Percentiles rank a stretch among this genome's conserved stretches.
Evolutionary conservation across 2,888 invertebrate species (phyloP).

Genomic region (Belgica antarctica): DNA sequence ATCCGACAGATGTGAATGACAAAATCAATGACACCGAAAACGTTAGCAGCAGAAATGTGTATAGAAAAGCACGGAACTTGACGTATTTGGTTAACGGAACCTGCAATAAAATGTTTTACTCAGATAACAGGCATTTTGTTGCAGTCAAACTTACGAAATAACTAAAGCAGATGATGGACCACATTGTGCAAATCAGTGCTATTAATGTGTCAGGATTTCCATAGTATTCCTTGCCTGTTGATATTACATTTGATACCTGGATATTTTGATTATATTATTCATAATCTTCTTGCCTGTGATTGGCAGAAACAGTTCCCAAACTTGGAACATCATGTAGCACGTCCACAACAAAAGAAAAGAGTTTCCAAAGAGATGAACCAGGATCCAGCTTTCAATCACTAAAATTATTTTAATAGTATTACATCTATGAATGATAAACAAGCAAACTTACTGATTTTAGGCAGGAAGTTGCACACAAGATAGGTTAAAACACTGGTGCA

Average conservation of each 20-base stretch:
- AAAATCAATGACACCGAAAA: conserved; percentile 49
- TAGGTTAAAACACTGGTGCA: conserved; percentile 48
- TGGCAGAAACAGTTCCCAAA: conserved; percentile 52
- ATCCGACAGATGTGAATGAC: conserved; percentile 55
- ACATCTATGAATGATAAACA: background rate
- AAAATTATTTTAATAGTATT: conserved; percentile 1
- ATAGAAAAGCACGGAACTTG: conserved; percentile 48
- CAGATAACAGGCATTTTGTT: conserved; percentile 44
- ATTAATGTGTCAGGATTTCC: conserved; percentile 56
- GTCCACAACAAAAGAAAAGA: conserved; percentile 49
- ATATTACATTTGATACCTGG: too few species aligned
- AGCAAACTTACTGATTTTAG: background rate
- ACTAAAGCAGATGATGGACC: conserved; percentile 53
- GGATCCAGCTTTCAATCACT: conserved; percentile 47
- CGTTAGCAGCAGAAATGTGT: conserved; percentile 48
- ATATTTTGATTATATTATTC: too few species aligned
- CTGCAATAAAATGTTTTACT: conserved; percentile 43
- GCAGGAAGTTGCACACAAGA: conserved; percentile 24
- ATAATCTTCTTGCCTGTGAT: too few species aligned
- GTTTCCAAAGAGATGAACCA: conserved; percentile 49
- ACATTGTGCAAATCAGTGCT: conserved; percentile 51
- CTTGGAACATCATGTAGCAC: conserved; percentile 48
- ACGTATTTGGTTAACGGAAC: conserved; percentile 49
- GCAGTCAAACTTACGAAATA: conserved; percentile 50
- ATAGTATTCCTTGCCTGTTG: conserved; percentile 54